Percentiles rank a stretch among this genome's conserved stretches.
These are phyloP conservation scores for Ranitomeya imitator DNA, from an alignment of 2,113 vertebrate genomes.

Conservation along the genomic window DNA sequence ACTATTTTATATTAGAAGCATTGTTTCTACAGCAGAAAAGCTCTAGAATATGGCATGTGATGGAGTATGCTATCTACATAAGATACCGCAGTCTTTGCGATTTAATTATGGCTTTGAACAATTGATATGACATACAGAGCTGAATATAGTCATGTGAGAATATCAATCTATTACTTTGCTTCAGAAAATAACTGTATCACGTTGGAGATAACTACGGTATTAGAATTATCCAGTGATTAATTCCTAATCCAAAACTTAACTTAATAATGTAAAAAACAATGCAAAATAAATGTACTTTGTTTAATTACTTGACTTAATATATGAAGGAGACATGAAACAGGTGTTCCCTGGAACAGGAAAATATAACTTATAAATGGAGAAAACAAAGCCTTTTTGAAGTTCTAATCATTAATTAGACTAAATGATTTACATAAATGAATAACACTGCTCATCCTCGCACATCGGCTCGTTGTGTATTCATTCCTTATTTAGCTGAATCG, in stretches of 20 bases:
- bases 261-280: background rate
- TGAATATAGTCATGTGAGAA: background rate
- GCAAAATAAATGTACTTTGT: background rate
- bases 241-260: background rate
- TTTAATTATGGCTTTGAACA: too few relatives aligned
- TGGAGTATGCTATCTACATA: too few relatives aligned
- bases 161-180: background rate
- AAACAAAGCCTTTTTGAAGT: constrained; percentile 16
- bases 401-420: constrained; percentile 36
- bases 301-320: constrained; percentile 19
- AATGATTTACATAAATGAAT: constrained; percentile 34
- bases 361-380: background rate
- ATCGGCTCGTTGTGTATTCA: constrained; percentile 32
- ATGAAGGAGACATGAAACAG: background rate
- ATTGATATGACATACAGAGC: too few relatives aligned
- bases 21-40: too few relatives aligned
- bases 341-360: background rate
- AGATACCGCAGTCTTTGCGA: too few relatives aligned
- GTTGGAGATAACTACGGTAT: background rate
- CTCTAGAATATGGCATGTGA: too few relatives aligned
- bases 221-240: background rate
- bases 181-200: background rate
- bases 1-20: too few relatives aligned
- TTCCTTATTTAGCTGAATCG: constrained; percentile 21
- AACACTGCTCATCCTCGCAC: background rate